Evolutionary conservation across 2,888 invertebrate genomes (phyloP), one percentile per base, ranked within the genome.

Genomic region (Tachina fera): DNA sequence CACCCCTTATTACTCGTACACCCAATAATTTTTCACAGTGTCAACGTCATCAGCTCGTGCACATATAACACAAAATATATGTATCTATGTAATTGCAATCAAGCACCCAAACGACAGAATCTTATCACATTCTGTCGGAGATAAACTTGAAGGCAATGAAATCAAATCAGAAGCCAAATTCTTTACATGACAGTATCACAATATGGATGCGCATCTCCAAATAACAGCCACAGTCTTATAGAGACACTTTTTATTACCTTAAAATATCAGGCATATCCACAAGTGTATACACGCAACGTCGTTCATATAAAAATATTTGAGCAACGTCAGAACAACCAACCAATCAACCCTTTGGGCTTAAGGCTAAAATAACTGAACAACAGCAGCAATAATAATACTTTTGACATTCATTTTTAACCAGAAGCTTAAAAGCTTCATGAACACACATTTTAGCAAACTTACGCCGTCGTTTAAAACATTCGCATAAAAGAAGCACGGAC

Each of bases 141-240:
- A 86, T 86, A 80, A 86, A 80, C 82, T 79, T 47, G 43, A 79
- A 71, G 43, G 56, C 31, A 83, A 63, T 43, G 65, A 86, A 79
- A 79, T 61, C 41, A 83, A 86, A 86, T 72, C 76, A 83, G 79
- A 83, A 76, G 83, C 76, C 72, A 83, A 82, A 86, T 80, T 86
- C 72, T 49, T 63, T 76, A 86, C 83, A 83, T 76, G 86, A 86
- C 79, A 83, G 39, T 56, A 80, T 60, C 77, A 68, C 75, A 77
- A 83, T 53, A 70, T 51, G 47, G 47, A 72, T 67, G 77, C 43
- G 77, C 72, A 39, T 63, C 82, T 76, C 31, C 58, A 60, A 43
- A 61, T 39, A 13, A 60, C 61, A 56, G 51, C 9, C 76, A 75
- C 65, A 60, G 45, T 53, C 68, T n/a, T n/a, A 31, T 19, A 51